These are phyloP conservation scores for Hybognathus amarus DNA, from an alignment of 2,797 vertebrate species.

Conservation along the genomic window DNA sequence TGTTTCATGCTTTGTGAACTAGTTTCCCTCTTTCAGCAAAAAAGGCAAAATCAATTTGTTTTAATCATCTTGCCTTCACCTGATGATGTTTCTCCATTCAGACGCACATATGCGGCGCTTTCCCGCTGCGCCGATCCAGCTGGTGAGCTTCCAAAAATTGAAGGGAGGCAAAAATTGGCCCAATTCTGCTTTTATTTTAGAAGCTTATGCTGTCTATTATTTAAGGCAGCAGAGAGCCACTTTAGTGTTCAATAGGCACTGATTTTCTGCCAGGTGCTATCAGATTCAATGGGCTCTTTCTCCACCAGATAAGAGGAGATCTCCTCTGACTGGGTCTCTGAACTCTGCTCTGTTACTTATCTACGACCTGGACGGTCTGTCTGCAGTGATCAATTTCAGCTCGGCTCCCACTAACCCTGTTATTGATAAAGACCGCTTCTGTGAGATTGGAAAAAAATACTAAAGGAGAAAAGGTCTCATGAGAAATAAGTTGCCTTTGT, in stretches of 20 bases:
- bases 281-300: conserved; percentile 82
- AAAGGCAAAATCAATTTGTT: conserved; percentile 32
- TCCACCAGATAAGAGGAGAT: conserved; percentile 81
- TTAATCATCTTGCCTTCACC: conserved; percentile 37
- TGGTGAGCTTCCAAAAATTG: conserved; percentile 49
- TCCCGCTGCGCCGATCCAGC: conserved; percentile 50
- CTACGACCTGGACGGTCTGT: conserved; percentile 84
- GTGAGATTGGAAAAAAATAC: conserved; percentile 79
- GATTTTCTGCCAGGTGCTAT: conserved; percentile 92
- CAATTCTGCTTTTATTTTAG: conserved; percentile 74
- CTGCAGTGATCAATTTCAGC: conserved; percentile 88
- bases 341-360: conserved; percentile 83
- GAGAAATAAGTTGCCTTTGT: conserved; percentile 74
- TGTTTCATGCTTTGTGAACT: conserved; percentile 18
- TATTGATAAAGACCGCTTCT: conserved; percentile 87
- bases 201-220: conserved; percentile 76
- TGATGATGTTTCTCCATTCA: conserved; percentile 52
- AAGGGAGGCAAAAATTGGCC: conserved; percentile 65
- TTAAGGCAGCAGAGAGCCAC: conserved; percentile 67
- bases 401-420: conserved; percentile 76
- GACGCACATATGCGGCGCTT: not conserved
- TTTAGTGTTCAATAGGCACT: conserved; percentile 78
- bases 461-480: conserved; percentile 73
- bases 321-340: conserved; percentile 88
- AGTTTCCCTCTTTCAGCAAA: conserved; percentile 17